Evolutionary conservation across 2,113 vertebrate genomes (phyloP).

Genomic region (Laticauda laticaudata): DNA sequence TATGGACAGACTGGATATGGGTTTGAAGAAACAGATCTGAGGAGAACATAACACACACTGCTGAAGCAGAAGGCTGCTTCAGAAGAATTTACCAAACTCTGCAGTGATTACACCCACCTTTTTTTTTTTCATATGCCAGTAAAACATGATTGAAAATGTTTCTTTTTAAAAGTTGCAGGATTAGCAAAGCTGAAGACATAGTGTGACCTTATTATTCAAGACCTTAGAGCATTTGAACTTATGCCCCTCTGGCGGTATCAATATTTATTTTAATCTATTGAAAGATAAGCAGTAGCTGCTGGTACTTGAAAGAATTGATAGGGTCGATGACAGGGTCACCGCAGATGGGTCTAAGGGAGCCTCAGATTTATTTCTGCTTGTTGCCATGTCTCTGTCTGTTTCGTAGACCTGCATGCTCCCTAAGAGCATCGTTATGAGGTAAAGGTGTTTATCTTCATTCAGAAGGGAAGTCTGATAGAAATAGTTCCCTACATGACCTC

Average conservation of each 20-base stretch:
- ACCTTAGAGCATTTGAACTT: not conserved
- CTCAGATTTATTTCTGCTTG: not conserved
- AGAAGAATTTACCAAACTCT: not conserved
- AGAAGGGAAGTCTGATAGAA: not conserved
- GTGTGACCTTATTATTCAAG: not conserved
- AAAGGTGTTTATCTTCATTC: not conserved
- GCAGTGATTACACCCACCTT: not conserved
- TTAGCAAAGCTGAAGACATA: not conserved
- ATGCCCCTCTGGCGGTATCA: not conserved
- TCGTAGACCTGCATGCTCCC: not conserved
- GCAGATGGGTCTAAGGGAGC: not conserved
- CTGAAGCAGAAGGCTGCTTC: not conserved
- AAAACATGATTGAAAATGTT: not conserved
- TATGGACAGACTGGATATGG: not conserved
- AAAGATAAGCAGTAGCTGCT: not conserved
- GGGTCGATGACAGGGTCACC: not conserved
- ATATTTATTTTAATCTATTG: not conserved
- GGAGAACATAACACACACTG: not conserved
- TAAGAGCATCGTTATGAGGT: not conserved
- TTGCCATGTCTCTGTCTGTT: not conserved
- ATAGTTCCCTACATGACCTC: not conserved
- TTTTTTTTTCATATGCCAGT: not conserved
- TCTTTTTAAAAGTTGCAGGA: not conserved
- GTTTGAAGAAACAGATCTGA: not conserved
- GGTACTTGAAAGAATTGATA: not conserved